phyloP scores from a whole-genome alignment of 2,113 vertebrate genomes.

The Nycticryphes semicollaris region DNA sequence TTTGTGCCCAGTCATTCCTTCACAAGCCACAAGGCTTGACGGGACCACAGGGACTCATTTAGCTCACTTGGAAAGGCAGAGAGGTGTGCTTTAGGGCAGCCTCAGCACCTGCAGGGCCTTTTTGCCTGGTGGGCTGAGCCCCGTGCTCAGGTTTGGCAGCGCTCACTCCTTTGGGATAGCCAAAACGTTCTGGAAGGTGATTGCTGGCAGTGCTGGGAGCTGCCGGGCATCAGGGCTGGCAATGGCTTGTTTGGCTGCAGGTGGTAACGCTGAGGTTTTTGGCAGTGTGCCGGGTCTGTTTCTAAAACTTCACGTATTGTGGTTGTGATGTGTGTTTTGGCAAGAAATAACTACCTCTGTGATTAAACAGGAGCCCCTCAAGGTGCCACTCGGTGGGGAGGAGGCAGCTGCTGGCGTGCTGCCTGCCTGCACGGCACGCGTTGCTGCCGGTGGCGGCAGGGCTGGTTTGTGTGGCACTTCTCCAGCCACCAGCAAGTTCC shows the following conservation, averaged over 20 bases:
- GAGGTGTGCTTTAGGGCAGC: not conserved
- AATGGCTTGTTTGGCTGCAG: not conserved
- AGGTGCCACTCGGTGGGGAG: not conserved
- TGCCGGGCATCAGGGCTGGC: not conserved
- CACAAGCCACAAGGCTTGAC: fast-evolving
- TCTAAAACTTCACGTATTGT: fast-evolving
- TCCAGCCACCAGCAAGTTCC: not conserved
- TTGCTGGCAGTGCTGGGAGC: not conserved
- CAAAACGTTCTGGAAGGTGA: not conserved
- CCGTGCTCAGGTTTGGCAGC: not conserved
- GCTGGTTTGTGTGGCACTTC: fast-evolving
- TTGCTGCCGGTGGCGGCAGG: fast-evolving
- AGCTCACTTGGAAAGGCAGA: not conserved
- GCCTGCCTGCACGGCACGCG: fast-evolving
- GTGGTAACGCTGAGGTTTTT: not conserved
- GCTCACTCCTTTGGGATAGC: not conserved
- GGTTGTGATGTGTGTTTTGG: not conserved
- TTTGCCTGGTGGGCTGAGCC: not conserved
- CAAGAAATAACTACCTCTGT: not conserved
- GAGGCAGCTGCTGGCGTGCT: not conserved
- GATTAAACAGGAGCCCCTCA: fast-evolving
- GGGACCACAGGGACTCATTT: fast-evolving
- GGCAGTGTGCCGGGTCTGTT: fast-evolving
- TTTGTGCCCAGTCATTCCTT: not conserved
- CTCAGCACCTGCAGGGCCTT: not conserved